Percentiles rank a stretch among this genome's conserved stretches.
Conservation (phyloP, 2,888 invertebrate genomes). For the Thysanoteuthis rhombus region DNA sequence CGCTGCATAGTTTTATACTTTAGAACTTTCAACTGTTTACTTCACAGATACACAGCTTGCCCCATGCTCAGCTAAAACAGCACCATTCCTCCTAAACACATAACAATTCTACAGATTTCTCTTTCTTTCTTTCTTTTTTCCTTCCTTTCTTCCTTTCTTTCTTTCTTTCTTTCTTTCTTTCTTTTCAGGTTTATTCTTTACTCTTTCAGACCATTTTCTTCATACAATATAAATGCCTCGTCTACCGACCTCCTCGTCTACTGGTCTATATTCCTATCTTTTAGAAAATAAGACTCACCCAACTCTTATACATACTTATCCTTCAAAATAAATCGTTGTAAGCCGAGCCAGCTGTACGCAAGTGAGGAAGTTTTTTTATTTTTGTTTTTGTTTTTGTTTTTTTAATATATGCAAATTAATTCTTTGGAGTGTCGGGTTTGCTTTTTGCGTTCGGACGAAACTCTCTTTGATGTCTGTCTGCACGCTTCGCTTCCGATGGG, state of each 20-base stretch:
- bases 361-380: neutral
- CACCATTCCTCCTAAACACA: neutral
- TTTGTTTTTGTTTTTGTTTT: neutral
- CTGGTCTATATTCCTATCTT: neutral
- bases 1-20: no score
- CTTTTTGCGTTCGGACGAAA: neutral
- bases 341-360: neutral
- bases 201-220: neutral
- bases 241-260: neutral
- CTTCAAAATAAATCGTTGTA: neutral
- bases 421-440: neutral
- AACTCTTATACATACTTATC: neutral
- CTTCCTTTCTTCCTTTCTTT: no score
- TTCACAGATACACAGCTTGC: neutral
- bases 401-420: neutral
- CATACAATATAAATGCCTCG: neutral
- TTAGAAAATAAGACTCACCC: neutral
- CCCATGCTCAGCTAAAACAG: neutral
- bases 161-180: no score
- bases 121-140: no score
- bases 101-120: neutral
- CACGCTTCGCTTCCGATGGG: constrained; percentile 12
- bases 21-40: no score
- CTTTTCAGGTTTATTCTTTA: neutral
- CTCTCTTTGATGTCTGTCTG: neutral